Conservation (phyloP, 2,888 invertebrate genomes). For the Philereme transversata region DNA sequence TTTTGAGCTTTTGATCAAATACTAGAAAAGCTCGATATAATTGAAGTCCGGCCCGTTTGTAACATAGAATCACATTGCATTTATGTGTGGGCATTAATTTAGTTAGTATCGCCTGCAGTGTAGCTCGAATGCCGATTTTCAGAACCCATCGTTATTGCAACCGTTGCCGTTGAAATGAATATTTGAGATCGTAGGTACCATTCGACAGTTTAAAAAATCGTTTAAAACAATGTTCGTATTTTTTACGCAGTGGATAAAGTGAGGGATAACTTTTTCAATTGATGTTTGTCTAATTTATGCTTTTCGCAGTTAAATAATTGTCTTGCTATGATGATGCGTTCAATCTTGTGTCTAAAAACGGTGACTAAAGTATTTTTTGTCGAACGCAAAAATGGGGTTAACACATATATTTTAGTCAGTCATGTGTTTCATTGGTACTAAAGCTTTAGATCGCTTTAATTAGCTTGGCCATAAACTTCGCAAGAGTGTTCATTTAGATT, state of each 20-base stretch:
- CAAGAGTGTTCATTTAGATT: too few relatives aligned
- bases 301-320: too few relatives aligned
- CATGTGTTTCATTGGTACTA: too few relatives aligned
- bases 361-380: too few relatives aligned
- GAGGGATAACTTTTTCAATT: constrained; percentile 14
- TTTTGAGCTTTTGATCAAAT: too few relatives aligned
- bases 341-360: too few relatives aligned
- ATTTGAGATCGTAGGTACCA: constrained; percentile 28
- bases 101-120: constrained; percentile 26
- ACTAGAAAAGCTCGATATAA: constrained; percentile 1
- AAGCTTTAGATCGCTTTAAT: too few relatives aligned
- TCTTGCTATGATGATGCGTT: too few relatives aligned
- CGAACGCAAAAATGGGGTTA: too few relatives aligned
- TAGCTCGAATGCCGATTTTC: constrained; percentile 25
- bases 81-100: constrained; percentile 30
- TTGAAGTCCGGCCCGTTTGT: constrained; percentile 16
- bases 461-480: too few relatives aligned
- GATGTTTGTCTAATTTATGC: constrained; percentile 1
- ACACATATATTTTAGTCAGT: too few relatives aligned
- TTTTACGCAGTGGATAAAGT: constrained; percentile 23
- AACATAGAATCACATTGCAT: constrained; percentile 22
- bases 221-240: constrained; percentile 30
- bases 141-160: constrained; percentile 31
- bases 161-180: constrained; percentile 27
- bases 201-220: constrained; percentile 24